Evolutionary conservation across 2,113 vertebrate species (phyloP).

Genomic region (Cyprinodon brontotheroides): DNA sequence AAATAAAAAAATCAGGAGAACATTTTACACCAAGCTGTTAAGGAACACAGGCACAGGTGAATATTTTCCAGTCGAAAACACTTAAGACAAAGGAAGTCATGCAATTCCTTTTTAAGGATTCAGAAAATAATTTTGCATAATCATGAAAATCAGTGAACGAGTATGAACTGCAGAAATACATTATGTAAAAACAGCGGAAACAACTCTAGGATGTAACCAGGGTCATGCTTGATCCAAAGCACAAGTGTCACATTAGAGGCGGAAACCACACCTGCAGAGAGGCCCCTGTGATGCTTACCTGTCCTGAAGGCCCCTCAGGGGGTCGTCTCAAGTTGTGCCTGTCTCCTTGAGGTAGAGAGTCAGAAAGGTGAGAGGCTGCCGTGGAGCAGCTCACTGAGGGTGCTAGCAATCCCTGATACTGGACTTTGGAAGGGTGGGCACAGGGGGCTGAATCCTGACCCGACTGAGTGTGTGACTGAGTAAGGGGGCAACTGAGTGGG

Average conservation of each 20-base stretch:
- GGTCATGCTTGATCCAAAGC: slow-evolving; percentile 34
- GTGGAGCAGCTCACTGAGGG: slow-evolving; percentile 71
- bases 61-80: not conserved
- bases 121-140: not conserved
- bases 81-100: not conserved
- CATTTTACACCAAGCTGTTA: slow-evolving; percentile 11
- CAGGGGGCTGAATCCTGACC: slow-evolving; percentile 34
- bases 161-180: too few relatives aligned
- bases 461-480: slow-evolving; percentile 28
- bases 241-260: slow-evolving; percentile 12
- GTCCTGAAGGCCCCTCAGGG: slow-evolving; percentile 59
- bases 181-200: not conserved
- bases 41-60: not conserved
- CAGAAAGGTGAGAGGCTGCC: slow-evolving; percentile 47
- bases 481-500: slow-evolving; percentile 42
- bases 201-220: not conserved
- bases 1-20: not conserved
- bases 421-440: slow-evolving; percentile 76
- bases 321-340: slow-evolving; percentile 47
- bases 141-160: not conserved
- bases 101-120: not conserved
- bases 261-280: slow-evolving; percentile 51
- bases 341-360: slow-evolving; percentile 56
- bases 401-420: slow-evolving; percentile 79
- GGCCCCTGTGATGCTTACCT: slow-evolving; percentile 68